Percentiles rank a stretch among this genome's conserved stretches.
Evolutionary conservation across 2,888 invertebrate species (phyloP).

Genomic region (Monopis laevigella): DNA sequence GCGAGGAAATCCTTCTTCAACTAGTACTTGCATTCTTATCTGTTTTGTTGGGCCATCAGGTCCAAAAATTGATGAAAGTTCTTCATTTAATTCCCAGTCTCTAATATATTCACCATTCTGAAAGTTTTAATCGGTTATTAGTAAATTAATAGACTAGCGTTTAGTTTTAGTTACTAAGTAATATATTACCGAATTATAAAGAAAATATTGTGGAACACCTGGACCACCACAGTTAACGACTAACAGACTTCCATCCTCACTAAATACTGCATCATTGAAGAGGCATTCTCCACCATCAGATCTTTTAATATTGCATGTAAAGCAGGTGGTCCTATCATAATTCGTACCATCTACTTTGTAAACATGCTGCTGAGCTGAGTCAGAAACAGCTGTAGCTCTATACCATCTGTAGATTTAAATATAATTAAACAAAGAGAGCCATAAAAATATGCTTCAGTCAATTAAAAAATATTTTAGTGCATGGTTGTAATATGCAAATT

Average conservation of each 20-base stretch:
- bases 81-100: slow-evolving; percentile 76
- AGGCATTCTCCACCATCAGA: slow-evolving; percentile 65
- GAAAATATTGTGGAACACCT: slow-evolving; percentile 76
- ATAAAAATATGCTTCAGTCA: no score
- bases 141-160: no score
- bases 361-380: slow-evolving; percentile 83
- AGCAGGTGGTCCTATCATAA: slow-evolving; percentile 68
- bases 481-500: no score
- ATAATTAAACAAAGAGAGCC: no score
- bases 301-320: slow-evolving; percentile 75
- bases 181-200: slow-evolving; percentile 70
- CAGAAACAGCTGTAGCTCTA: slow-evolving; percentile 78
- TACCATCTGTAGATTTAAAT: slow-evolving; percentile 74
- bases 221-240: slow-evolving; percentile 87
- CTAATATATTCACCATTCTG: slow-evolving; percentile 41
- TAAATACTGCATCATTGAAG: slow-evolving; percentile 77
- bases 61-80: slow-evolving; percentile 53
- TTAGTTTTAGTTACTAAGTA: no score
- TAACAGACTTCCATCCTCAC: slow-evolving; percentile 72
- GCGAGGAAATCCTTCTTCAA: slow-evolving; percentile 68
- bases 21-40: slow-evolving; percentile 69
- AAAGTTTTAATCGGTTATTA: slow-evolving; percentile 17
- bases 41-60: slow-evolving; percentile 64
- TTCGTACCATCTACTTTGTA: slow-evolving; percentile 71
- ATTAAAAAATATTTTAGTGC: no score